Conservation (phyloP, 1,140 invertebrate species). For the Drosophila setifemur region DNA sequence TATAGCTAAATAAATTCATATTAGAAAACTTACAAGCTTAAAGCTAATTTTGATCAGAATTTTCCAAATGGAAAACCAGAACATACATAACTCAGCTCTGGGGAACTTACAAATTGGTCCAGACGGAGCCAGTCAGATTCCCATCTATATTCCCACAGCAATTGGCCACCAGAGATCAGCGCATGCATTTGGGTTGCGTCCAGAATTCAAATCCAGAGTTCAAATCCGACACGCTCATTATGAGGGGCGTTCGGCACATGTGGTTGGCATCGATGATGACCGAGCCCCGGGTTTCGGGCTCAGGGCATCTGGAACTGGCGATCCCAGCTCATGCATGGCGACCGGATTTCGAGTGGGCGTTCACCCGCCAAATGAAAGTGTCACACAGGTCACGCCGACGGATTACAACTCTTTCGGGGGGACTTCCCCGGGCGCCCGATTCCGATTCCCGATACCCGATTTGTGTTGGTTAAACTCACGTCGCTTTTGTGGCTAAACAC, state of each 20-base stretch:
- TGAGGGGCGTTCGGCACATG: conserved; percentile 69
- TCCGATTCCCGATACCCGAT: background rate
- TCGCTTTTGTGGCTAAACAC: conserved; percentile 72
- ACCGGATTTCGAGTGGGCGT: conserved; percentile 56
- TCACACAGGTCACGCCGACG: conserved; percentile 49
- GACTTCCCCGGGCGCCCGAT: conserved; percentile 46
- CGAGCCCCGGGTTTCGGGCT: conserved; percentile 3
- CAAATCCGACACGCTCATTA: conserved; percentile 58
- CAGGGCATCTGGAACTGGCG: conserved; percentile 67
- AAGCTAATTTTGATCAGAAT: background rate
- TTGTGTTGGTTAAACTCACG: conserved; percentile 64
- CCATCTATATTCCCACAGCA: background rate
- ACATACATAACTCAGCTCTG: background rate
- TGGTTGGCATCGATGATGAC: conserved; percentile 54
- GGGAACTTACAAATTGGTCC: conserved; percentile 17
- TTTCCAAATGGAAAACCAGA: too few species aligned
- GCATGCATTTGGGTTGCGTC: background rate
- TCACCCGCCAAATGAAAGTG: conserved; percentile 67
- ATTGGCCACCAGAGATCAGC: background rate
- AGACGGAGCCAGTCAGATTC: background rate
- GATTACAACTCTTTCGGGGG: conserved; percentile 60
- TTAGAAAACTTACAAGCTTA: background rate
- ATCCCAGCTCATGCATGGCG: conserved; percentile 4
- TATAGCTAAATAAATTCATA: too few species aligned
- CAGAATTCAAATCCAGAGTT: background rate